Conservation (phyloP, 2,113 vertebrate genomes). For the Labeo catla region DNA sequence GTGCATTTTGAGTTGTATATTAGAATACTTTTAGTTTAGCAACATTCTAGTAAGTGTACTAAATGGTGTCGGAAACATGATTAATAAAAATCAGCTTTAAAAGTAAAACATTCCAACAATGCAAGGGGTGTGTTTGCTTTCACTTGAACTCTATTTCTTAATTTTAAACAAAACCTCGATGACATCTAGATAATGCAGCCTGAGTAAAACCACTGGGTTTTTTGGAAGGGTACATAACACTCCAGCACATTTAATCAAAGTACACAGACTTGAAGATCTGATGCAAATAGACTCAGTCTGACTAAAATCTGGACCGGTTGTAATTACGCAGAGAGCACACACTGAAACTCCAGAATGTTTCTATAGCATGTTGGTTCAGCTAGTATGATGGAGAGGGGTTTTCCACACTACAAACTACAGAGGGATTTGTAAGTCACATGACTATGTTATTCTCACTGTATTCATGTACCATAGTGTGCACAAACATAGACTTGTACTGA, state of each 20-base stretch:
- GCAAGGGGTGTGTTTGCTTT: neutral
- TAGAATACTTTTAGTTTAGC: neutral
- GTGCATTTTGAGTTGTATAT: too few species aligned
- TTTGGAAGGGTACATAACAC: neutral
- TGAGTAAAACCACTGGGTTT: neutral
- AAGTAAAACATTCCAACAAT: neutral
- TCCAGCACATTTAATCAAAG: conserved; percentile 15
- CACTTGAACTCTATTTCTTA: neutral
- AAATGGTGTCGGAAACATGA: neutral
- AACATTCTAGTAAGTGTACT: neutral
- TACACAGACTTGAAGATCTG: neutral
- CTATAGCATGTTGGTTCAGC: neutral
- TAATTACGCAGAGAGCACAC: neutral
- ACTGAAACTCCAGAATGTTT: conserved; percentile 4
- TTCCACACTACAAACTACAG: conserved; percentile 23
- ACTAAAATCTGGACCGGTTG: conserved; percentile 1
- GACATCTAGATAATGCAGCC: neutral
- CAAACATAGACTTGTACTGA: conserved; percentile 56
- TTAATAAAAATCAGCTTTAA: neutral
- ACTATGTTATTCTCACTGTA: conserved; percentile 3
- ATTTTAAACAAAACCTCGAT: neutral
- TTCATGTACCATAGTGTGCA: neutral
- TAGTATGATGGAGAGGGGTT: conserved; percentile 10
- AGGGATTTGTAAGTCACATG: conserved; percentile 21
- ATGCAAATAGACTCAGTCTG: neutral